phyloP scores from a whole-genome alignment of 2,888 invertebrate genomes.

The Acrocera orbiculus region DNA sequence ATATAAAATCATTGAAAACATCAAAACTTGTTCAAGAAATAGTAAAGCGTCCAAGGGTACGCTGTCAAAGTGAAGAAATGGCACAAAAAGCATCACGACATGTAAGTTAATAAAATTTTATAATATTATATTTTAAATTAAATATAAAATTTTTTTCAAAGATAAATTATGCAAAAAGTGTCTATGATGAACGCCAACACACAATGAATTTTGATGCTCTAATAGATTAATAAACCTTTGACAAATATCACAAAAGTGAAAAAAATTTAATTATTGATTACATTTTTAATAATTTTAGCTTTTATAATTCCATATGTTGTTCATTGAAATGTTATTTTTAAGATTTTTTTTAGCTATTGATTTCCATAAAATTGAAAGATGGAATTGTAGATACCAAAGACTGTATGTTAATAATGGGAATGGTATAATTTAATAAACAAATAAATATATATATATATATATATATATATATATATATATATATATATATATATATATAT shows the following conservation, averaged over 20 bases:
- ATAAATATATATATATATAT: no score
- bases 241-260: neutral
- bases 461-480: no score
- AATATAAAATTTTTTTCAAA: slow-evolving; percentile 35
- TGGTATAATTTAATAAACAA: no score
- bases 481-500: no score
- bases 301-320: no score
- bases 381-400: no score
- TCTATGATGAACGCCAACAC: slow-evolving; percentile 64
- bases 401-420: no score
- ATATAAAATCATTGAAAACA: no score
- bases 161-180: slow-evolving; percentile 75
- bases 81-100: slow-evolving; percentile 34
- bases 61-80: slow-evolving; percentile 50
- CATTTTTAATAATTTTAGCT: no score
- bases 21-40: slow-evolving; percentile 23
- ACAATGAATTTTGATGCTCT: slow-evolving; percentile 34
- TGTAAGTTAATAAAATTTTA: slow-evolving; percentile 20
- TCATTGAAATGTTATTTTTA: no score
- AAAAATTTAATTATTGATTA: neutral
- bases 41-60: slow-evolving; percentile 48
- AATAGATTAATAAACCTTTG: slow-evolving; percentile 1
- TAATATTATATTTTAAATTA: neutral
- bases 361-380: no score
- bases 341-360: no score